Base-by-base conservation (phyloP, 2,888 invertebrate species). In the Ophraella communa region DNA sequence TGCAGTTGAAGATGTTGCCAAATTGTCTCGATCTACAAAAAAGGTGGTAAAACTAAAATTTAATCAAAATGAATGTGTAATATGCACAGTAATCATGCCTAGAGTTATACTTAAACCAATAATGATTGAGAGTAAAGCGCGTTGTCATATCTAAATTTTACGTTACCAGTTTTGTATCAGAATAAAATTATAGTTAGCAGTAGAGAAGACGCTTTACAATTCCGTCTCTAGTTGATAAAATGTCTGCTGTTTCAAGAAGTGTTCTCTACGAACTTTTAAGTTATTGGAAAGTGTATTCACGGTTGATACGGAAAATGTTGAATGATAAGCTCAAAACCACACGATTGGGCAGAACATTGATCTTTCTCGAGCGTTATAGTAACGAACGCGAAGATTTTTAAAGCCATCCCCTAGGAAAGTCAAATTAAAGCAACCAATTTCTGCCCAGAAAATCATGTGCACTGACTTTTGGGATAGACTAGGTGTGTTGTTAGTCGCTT, bases 271-370 rank as follows among this genome's bases (percentile, higher is more conserved):
- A 51, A 52, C 24, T 4, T 14, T 24, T 33, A 1, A 52, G 30
- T 52, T 7, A 52, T 20, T 18, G 52, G 7, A 52, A 52, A 30
- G 5, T 52, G 33, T 30, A 2, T 14, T 27, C 8, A 52, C 30
- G 52, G 1, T 52, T 17, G 52, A 10, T 33, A n/a, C 52, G 30
- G 20, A n/a, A 52, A 18, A 52, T 52, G 14, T 51, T 51, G 14
- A 51, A n/a, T 7, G 27, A 52, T 4, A 0, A 30, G 27, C n/a
- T 30, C 52, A 52, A 52, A 52, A 52, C 27, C 52, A 52, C 27
- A 52, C 52, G 33, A 5, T 30, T 24, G 1, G 52, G 30, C 30
- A 52, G 24, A 17, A 30, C 30, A n/a, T 33, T 33, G 30, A 52
- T 1, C 5, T 52, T 30, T 24, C 27, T 52, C 18, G 20, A 52